Evolutionary conservation across 2,113 vertebrate species (phyloP).

Genomic region (Carassius gibelio): DNA sequence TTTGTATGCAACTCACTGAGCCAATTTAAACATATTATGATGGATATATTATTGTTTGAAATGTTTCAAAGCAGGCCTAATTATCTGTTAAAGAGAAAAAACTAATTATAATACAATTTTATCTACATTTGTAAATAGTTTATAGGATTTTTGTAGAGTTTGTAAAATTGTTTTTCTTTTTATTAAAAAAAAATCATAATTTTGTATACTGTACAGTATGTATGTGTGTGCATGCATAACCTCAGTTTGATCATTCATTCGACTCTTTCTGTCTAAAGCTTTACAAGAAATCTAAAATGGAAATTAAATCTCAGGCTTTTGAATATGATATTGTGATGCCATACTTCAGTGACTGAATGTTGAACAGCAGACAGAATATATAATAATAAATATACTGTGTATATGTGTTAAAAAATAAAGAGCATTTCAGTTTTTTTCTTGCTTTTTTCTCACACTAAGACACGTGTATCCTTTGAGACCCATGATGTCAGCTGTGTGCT

Average conservation of each 20-base stretch:
- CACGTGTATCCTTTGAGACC: not conserved
- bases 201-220: no score
- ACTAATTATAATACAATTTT: not conserved
- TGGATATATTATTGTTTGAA: not conserved
- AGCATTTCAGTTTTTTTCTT: not conserved
- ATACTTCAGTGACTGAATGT: not conserved
- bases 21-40: conserved; percentile 4
- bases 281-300: not conserved
- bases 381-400: not conserved
- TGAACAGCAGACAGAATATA: not conserved
- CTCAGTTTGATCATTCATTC: not conserved
- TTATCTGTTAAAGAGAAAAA: not conserved
- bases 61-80: not conserved
- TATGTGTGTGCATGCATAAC: not conserved
- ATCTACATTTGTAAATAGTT: not conserved
- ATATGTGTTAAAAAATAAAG: not conserved
- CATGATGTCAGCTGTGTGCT: not conserved
- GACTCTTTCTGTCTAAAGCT: not conserved
- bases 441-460: not conserved
- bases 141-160: not conserved
- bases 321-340: not conserved
- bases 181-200: no score
- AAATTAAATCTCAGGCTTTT: not conserved
- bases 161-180: not conserved
- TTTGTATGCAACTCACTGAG: not conserved